Conservation (phyloP, 2,797 vertebrate genomes). For the Pagetopsis macropterus region DNA sequence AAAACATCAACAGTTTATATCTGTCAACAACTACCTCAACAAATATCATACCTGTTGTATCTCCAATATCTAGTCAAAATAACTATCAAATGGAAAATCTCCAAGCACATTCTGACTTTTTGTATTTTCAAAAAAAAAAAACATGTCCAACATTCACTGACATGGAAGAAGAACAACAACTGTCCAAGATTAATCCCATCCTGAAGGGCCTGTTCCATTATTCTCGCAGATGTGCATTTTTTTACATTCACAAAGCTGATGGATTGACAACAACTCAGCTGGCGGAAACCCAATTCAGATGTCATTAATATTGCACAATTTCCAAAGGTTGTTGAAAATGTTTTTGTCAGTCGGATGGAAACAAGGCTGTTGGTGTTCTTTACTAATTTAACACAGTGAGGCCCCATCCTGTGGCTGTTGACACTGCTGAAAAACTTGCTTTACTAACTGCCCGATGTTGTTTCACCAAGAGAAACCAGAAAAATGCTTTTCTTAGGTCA, state of each 20-base stretch:
- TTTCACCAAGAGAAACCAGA: constrained; percentile 21
- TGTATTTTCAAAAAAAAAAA: not conserved
- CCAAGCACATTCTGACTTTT: not conserved
- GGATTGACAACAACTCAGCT: constrained; percentile 20
- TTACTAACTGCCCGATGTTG: constrained; percentile 22
- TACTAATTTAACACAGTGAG: constrained; percentile 46
- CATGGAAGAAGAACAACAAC: constrained; percentile 14
- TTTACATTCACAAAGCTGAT: constrained; percentile 22
- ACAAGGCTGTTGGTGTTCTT: constrained; percentile 50
- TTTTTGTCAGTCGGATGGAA: constrained; percentile 47
- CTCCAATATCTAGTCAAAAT: not conserved
- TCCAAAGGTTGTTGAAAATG: constrained; percentile 44
- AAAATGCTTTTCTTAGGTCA: constrained; percentile 14
- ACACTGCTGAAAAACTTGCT: constrained; percentile 27
- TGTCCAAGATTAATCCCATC: constrained; percentile 20
- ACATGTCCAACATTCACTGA: not conserved
- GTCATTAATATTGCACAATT: constrained; percentile 38
- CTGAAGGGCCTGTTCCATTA: constrained; percentile 23
- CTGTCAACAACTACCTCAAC: not conserved
- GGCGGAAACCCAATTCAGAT: constrained; percentile 23
- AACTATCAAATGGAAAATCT: not conserved
- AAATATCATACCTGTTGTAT: constrained; percentile 4
- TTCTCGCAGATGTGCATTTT: constrained; percentile 9
- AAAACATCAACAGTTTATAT: not conserved
- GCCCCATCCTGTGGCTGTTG: constrained; percentile 28